Base-by-base conservation (phyloP, 2,113 vertebrate genomes). In the Potamarius usumacintae region DNA sequence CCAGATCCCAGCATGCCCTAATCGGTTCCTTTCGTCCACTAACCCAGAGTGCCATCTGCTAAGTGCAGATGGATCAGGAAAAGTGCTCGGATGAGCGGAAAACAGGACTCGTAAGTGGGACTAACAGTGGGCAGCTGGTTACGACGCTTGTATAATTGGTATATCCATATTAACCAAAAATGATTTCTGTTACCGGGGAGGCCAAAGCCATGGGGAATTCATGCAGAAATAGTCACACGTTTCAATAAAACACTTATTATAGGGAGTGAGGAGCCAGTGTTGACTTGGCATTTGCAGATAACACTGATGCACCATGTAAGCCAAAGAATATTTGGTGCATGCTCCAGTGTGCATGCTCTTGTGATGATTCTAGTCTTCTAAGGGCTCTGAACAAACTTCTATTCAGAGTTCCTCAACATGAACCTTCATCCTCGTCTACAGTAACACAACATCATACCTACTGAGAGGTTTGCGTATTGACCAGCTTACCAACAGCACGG, bases 21-120 rank as follows among this genome's bases (percentile, higher is more conserved):
- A 90, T 85, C 77, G 52, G 83, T 85, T 88, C 83, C 81, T 86
- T 89, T 81, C 71, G 87, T 78, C 84, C 85, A 79, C 77, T 87
- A 89, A 88, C 63, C 85, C 76, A 87, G 84, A 90, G 79, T 25
- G 84, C 58, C 27, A 84, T 89, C 82, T 58, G 67, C 74, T 87
- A 84, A 89, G 69, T 82, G 77, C 58, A 60, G 71, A 84, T 77
- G 84, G 86, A 88, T 88, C 55, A 89, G 85, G 87, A 87, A 92
- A 90, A 91, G 85, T 89, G 88, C 90, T 91, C 81, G 88, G 84
- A 89, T 85, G 85, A 86, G 90, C 22, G 88, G 85, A 91, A 91
- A 91, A 91, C 84, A 83, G 84, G 86, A 87, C 74, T 74, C 60
- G 30, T 80, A 50, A 72, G 71, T 62, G 2, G 72, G 76, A 82